Percentiles rank a stretch among this genome's conserved stretches.
These are phyloP conservation scores for Lathamus discolor DNA, from an alignment of 2,113 vertebrate species.

Conservation along the genomic window DNA sequence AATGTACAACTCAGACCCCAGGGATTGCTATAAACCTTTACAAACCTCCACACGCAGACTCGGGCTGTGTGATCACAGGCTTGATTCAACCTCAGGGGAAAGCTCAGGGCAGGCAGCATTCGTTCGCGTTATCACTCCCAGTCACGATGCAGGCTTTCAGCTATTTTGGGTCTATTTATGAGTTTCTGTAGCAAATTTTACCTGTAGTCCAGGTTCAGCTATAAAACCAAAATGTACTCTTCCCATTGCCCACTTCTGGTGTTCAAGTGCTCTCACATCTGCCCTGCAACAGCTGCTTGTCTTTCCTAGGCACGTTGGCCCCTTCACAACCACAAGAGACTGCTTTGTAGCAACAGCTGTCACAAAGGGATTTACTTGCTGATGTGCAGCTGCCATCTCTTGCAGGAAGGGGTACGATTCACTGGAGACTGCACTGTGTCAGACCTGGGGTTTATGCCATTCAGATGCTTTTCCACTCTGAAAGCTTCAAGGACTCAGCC, in stretches of 20 bases:
- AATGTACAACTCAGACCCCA: background rate
- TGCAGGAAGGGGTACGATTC: background rate
- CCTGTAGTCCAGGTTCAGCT: background rate
- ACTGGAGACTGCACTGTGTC: background rate
- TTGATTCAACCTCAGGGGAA: background rate
- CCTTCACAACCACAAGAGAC: background rate
- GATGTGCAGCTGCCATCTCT: background rate
- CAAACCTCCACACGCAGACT: background rate
- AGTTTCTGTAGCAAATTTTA: background rate
- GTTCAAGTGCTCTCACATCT: background rate
- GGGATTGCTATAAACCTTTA: background rate
- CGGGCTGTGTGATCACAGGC: background rate
- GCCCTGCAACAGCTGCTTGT: background rate
- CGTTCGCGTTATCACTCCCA: background rate
- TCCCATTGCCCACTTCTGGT: conserved; percentile 13
- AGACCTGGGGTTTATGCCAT: background rate
- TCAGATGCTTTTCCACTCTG: background rate
- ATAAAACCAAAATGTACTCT: background rate
- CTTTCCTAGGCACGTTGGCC: background rate
- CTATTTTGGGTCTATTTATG: background rate
- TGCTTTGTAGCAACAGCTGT: background rate
- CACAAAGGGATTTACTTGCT: background rate
- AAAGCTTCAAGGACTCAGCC: background rate
- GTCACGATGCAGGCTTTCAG: background rate
- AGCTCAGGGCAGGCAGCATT: background rate